phyloP scores from a whole-genome alignment of 1,140 invertebrate genomes.

The Tetraneura akinire region DNA sequence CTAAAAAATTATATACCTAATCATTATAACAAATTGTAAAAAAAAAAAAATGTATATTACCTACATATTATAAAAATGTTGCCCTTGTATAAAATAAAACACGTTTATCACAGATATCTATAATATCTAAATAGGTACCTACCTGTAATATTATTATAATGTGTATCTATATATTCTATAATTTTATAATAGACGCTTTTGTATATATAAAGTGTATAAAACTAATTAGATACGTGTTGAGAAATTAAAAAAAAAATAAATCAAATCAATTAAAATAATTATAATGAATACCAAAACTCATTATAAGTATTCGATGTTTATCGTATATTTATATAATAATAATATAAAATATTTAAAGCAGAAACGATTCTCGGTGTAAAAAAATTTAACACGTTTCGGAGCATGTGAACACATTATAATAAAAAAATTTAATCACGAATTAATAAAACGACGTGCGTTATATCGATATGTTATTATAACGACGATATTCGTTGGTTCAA shows the following conservation, averaged over 20 bases:
- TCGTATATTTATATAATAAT: background rate
- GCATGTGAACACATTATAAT: background rate
- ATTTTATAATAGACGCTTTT: background rate
- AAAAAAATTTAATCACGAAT: background rate
- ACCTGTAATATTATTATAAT: no score
- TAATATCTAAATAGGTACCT: background rate
- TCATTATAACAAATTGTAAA: no score
- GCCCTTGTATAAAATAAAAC: background rate
- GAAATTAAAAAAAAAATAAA: background rate
- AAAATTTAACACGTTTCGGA: background rate
- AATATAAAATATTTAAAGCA: background rate
- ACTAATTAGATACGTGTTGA: conserved; percentile 27
- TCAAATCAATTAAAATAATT: conserved; percentile 27
- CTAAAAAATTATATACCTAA: no score
- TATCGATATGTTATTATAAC: background rate
- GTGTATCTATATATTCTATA: background rate
- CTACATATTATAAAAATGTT: no score
- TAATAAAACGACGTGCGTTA: no score
- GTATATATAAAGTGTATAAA: background rate
- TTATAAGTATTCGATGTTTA: background rate
- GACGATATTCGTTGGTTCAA: background rate
- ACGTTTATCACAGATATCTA: background rate
- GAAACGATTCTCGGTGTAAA: background rate
- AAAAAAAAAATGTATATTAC: no score
- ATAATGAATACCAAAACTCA: background rate